Evolutionary conservation across 2,113 vertebrate species (phyloP).

Genomic region (Lophochroa leadbeateri): DNA sequence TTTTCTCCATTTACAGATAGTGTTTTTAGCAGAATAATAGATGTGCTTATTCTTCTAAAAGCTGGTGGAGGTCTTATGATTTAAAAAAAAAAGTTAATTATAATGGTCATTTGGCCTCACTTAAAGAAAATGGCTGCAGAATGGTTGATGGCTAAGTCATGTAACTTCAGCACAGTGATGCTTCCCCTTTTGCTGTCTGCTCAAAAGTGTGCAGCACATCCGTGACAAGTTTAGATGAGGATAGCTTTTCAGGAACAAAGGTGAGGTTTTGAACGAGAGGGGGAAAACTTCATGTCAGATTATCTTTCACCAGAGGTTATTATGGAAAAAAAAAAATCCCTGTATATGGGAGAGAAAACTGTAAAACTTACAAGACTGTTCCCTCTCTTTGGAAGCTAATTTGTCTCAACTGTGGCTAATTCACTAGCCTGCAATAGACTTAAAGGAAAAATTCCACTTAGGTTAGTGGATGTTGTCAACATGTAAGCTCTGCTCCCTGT

Average conservation of each 20-base stretch:
- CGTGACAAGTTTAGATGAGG: background rate
- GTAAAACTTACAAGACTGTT: background rate
- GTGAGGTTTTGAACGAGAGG: background rate
- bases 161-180: background rate
- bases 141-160: background rate
- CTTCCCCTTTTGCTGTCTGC: background rate
- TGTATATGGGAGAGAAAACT: background rate
- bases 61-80: background rate
- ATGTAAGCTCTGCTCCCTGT: background rate
- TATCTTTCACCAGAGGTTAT: background rate
- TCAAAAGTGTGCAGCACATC: background rate
- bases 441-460: background rate
- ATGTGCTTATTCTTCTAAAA: background rate
- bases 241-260: background rate
- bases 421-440: background rate
- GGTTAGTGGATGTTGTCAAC: background rate
- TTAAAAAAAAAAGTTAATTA: background rate
- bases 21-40: background rate
- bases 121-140: background rate
- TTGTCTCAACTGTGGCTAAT: background rate
- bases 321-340: background rate
- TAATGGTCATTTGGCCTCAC: background rate
- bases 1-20: background rate
- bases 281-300: background rate
- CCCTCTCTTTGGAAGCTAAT: background rate